Conservation (phyloP, 2,888 invertebrate genomes). For the Spialia ferax region DNA sequence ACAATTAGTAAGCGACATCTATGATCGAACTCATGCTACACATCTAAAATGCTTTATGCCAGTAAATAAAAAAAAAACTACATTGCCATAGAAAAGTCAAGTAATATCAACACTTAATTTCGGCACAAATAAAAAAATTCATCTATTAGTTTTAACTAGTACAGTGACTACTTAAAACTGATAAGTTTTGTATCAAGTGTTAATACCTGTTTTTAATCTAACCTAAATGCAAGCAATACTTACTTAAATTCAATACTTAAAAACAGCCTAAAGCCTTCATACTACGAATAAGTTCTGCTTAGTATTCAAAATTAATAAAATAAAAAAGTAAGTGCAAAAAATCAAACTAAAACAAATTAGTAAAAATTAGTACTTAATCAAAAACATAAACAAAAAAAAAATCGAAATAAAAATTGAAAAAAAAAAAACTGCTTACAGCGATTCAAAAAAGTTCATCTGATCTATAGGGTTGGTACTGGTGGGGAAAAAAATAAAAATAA, state of each 20-base stretch:
- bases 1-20: background rate
- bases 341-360: constrained; percentile 43
- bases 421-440: constrained; percentile 79
- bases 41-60: background rate
- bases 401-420: constrained; percentile 52
- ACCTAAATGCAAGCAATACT: background rate
- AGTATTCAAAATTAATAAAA: too few species aligned
- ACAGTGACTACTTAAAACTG: background rate
- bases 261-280: background rate
- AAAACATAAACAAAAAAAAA: constrained; percentile 36
- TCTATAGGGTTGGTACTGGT: constrained; percentile 85
- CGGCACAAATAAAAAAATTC: background rate
- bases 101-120: background rate
- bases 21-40: background rate
- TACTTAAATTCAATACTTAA: background rate
- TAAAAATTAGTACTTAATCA: constrained; percentile 40
- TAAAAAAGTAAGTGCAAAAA: constrained; percentile 31
- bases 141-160: background rate
- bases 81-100: background rate
- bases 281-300: background rate
- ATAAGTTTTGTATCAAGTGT: background rate
- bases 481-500: constrained; percentile 67
- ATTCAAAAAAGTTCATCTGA: constrained; percentile 86
- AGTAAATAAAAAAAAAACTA: background rate
- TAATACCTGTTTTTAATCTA: background rate